Percentiles rank a stretch among this genome's conserved stretches.
These are phyloP conservation scores for Cylloceria caligata DNA, from an alignment of 2,888 invertebrate species.

Conservation along the genomic window DNA sequence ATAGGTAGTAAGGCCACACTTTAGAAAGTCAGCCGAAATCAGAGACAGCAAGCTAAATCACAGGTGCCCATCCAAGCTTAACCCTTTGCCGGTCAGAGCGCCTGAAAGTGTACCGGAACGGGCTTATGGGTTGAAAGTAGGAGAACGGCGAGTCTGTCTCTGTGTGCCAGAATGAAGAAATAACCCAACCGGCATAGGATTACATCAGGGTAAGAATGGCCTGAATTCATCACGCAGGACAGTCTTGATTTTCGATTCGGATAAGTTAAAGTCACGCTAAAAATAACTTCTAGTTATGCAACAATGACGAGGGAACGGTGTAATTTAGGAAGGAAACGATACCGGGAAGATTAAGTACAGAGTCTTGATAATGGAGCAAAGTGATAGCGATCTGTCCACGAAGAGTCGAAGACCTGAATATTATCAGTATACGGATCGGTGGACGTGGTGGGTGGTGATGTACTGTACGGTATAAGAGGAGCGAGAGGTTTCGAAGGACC, in stretches of 20 bases:
- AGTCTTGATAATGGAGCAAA: conserved; percentile 54
- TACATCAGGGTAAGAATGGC: background rate
- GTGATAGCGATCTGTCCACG: conserved; percentile 73
- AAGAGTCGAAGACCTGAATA: conserved; percentile 27
- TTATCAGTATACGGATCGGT: conserved; percentile 51
- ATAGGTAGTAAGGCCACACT: too few species aligned
- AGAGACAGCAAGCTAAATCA: too few species aligned
- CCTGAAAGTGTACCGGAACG: too few species aligned
- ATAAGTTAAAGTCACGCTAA: background rate
- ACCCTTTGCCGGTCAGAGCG: too few species aligned
- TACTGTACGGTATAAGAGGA: conserved; percentile 66
- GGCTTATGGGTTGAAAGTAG: too few species aligned
- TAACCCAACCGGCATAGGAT: too few species aligned
- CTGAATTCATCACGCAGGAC: background rate
- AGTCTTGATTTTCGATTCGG: background rate
- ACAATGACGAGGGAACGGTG: background rate
- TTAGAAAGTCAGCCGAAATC: too few species aligned
- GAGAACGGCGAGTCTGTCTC: too few species aligned
- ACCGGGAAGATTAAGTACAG: conserved; percentile 48
- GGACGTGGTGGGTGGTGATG: conserved; percentile 75
- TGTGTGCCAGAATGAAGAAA: too few species aligned
- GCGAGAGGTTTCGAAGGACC: conserved; percentile 57
- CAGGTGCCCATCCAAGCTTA: too few species aligned
- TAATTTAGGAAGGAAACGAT: conserved; percentile 12
- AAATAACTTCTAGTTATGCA: background rate